A percentile compares a stretch with the other conserved stretches of the same genome.
phyloP scores from a whole-genome alignment of 2,888 invertebrate genomes.

The Heterodera filipjevi region DNA sequence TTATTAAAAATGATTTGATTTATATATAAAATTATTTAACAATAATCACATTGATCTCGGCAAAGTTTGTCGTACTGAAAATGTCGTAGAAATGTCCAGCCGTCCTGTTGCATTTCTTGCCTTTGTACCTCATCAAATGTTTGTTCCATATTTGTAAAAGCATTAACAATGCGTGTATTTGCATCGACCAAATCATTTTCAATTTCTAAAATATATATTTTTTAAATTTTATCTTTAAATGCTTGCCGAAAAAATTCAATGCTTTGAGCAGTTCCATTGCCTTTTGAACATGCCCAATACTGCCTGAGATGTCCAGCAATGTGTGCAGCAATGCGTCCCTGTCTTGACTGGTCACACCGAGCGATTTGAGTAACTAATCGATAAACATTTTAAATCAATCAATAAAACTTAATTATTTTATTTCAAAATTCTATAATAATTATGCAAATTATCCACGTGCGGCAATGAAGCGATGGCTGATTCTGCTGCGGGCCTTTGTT shows the following conservation, averaged over 20 bases:
- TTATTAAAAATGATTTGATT: not conserved
- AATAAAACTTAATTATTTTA: too few relatives aligned
- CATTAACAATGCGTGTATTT: constrained; percentile 49
- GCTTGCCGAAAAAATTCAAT: constrained; percentile 8
- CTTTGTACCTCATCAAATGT: constrained; percentile 47
- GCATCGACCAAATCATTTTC: constrained; percentile 49
- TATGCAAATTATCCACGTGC: constrained; percentile 41
- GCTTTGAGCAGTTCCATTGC: constrained; percentile 31
- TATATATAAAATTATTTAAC: not conserved
- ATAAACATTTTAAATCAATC: too few relatives aligned
- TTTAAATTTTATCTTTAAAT: not conserved
- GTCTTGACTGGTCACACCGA: constrained; percentile 52
- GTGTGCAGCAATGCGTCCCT: constrained; percentile 53
- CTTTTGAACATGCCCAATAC: constrained; percentile 51
- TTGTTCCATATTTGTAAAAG: constrained; percentile 51
- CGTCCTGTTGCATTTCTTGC: constrained; percentile 47
- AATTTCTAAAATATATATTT: constrained; percentile 40
- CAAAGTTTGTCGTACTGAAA: constrained; percentile 52
- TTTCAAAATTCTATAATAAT: too few relatives aligned
- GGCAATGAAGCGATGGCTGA: constrained; percentile 40
- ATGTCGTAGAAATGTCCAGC: constrained; percentile 55
- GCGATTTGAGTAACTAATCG: constrained; percentile 47
- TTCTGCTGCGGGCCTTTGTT: constrained; percentile 23
- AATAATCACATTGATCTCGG: constrained; percentile 46
- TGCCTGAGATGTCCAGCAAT: constrained; percentile 61